Percentiles rank a stretch among this genome's conserved stretches.
Conservation (phyloP, 2,888 invertebrate genomes). For the Plebejus anna region DNA sequence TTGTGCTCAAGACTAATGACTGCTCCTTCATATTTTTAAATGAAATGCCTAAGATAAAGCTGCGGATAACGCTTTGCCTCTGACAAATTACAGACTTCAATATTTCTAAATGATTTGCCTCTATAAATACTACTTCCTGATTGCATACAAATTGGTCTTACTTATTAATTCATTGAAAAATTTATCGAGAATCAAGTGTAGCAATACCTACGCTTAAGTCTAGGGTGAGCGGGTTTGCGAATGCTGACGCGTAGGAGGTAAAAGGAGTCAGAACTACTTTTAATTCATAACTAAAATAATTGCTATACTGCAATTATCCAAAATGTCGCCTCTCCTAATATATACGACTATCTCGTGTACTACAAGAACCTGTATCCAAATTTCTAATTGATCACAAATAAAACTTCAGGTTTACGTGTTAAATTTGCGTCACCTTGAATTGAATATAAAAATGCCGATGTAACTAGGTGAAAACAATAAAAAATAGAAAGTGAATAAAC, state of each 20-base stretch:
- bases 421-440: neutral
- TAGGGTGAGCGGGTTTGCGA: neutral
- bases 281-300: neutral
- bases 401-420: neutral
- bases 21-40: neutral
- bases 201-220: slow-evolving; percentile 14
- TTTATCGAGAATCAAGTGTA: slow-evolving; percentile 3
- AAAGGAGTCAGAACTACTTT: slow-evolving; percentile 3
- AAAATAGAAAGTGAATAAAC: neutral
- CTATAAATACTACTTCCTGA: neutral
- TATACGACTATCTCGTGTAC: too few species aligned
- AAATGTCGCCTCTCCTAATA: neutral
- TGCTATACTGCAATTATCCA: neutral
- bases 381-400: neutral
- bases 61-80: neutral
- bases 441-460: neutral
- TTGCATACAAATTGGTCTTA: neutral
- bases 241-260: slow-evolving; percentile 9
- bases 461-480: neutral
- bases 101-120: neutral
- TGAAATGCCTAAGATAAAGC: neutral
- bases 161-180: neutral
- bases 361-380: too few species aligned
- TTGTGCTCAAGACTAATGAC: neutral
- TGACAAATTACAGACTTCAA: neutral